Evolutionary conservation across 1,140 invertebrate species (phyloP).

Genomic region (Akabosia matsudoensis): DNA sequence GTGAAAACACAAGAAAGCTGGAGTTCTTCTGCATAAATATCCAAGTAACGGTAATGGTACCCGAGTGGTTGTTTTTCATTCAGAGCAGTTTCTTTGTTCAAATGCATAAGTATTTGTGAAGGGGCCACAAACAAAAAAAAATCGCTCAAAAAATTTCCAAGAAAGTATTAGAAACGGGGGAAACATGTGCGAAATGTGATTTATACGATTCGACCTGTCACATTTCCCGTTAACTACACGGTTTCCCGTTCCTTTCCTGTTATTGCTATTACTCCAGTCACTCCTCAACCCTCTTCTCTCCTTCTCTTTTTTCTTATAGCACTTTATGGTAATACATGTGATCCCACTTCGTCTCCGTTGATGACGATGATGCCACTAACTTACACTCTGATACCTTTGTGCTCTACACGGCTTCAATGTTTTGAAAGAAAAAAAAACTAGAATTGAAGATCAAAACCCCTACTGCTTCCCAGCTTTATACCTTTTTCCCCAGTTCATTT

Average conservation of each 20-base stretch:
- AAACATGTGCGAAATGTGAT: constrained; percentile 42
- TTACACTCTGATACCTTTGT: not conserved
- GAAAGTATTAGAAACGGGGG: constrained; percentile 17
- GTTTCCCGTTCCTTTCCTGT: constrained; percentile 22
- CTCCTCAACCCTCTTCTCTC: constrained; percentile 26
- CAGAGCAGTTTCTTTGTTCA: not conserved
- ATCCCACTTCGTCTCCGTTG: not conserved
- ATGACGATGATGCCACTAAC: not conserved
- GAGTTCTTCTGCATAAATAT: no score
- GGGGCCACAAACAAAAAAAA: not conserved
- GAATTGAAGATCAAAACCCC: constrained; percentile 5
- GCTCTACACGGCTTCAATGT: not conserved
- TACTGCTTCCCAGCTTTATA: not conserved
- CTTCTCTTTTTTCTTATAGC: not conserved
- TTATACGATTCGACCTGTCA: constrained; percentile 39
- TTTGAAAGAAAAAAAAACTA: not conserved
- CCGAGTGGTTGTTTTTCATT: no score
- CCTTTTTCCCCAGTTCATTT: not conserved
- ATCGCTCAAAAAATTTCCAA: not conserved
- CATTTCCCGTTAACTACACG: constrained; percentile 23
- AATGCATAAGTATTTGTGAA: not conserved
- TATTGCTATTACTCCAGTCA: constrained; percentile 21
- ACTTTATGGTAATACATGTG: not conserved
- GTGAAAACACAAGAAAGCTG: no score
- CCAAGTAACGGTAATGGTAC: no score